Evolutionary conservation across 2,113 vertebrate species (phyloP).

Genomic region (Empidonax alnorum): DNA sequence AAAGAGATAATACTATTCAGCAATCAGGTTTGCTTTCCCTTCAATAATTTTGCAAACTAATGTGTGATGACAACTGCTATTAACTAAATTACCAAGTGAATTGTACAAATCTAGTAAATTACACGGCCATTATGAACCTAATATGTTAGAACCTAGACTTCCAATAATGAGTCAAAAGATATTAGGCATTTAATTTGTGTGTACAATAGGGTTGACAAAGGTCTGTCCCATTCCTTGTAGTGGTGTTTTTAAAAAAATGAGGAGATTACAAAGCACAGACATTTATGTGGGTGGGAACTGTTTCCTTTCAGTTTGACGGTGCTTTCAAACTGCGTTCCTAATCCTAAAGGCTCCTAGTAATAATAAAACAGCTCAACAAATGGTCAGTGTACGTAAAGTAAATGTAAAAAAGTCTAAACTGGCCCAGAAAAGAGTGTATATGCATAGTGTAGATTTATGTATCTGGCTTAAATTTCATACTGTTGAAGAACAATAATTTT

Average conservation of each 20-base stretch:
- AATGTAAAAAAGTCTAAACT: neutral
- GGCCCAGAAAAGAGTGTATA: neutral
- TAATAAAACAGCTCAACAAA: slow-evolving; percentile 15
- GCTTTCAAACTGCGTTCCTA: slow-evolving; percentile 49
- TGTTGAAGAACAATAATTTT: neutral
- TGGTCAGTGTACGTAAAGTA: neutral
- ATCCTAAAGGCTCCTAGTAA: slow-evolving; percentile 14
- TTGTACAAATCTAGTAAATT: slow-evolving; percentile 58
- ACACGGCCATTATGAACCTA: slow-evolving; percentile 30
- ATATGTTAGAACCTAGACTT: slow-evolving; percentile 50
- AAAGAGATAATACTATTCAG: neutral
- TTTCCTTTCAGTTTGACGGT: slow-evolving; percentile 53
- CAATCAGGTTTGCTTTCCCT: neutral
- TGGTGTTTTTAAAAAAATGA: neutral
- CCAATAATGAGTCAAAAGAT: slow-evolving; percentile 51
- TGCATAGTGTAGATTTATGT: neutral
- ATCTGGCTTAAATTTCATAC: neutral
- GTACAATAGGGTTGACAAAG: slow-evolving; percentile 24
- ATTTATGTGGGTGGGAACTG: slow-evolving; percentile 30
- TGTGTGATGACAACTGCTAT: slow-evolving; percentile 12
- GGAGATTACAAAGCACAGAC: slow-evolving; percentile 26
- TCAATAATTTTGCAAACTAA: slow-evolving; percentile 21
- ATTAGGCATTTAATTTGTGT: slow-evolving; percentile 57
- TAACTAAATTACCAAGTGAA: slow-evolving; percentile 27
- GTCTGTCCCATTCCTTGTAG: neutral